Evolutionary conservation across 2,113 vertebrate species (phyloP).

Genomic region (Lophius piscatorius): DNA sequence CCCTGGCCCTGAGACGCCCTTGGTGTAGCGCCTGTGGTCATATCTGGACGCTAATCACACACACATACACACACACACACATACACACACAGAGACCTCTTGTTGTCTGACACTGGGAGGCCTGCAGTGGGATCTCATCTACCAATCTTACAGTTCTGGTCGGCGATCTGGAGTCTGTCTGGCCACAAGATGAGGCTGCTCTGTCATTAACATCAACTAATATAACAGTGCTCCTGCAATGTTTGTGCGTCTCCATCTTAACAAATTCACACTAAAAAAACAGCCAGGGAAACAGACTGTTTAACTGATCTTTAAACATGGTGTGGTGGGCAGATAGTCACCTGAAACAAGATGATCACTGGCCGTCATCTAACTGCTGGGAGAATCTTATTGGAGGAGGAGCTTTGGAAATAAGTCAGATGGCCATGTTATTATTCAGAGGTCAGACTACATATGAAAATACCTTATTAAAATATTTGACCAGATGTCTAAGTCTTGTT

Average conservation of each 20-base stretch:
- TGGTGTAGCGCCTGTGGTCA: constrained; percentile 62
- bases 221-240: constrained; percentile 46
- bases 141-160: constrained; percentile 66
- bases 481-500: neutral
- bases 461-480: neutral
- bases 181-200: constrained; percentile 58
- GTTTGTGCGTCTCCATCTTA: constrained; percentile 33
- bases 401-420: constrained; percentile 25
- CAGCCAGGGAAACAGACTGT: constrained; percentile 12
- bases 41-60: constrained; percentile 44
- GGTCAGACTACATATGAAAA: constrained; percentile 3
- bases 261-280: constrained; percentile 40
- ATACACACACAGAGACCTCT: constrained; percentile 22
- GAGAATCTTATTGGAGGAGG: constrained; percentile 13
- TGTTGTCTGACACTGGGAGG: constrained; percentile 56
- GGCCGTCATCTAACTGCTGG: neutral
- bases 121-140: constrained; percentile 59
- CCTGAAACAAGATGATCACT: constrained; percentile 6
- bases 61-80: constrained; percentile 2
- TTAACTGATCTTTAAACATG: constrained; percentile 16
- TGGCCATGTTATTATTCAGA: constrained; percentile 15
- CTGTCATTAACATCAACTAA: constrained; percentile 66
- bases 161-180: constrained; percentile 66
- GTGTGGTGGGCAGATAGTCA: constrained; percentile 2
- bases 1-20: constrained; percentile 59